Evolutionary conservation across 1,140 invertebrate genomes (phyloP).

Genomic region (Harlomillsia oculata): DNA sequence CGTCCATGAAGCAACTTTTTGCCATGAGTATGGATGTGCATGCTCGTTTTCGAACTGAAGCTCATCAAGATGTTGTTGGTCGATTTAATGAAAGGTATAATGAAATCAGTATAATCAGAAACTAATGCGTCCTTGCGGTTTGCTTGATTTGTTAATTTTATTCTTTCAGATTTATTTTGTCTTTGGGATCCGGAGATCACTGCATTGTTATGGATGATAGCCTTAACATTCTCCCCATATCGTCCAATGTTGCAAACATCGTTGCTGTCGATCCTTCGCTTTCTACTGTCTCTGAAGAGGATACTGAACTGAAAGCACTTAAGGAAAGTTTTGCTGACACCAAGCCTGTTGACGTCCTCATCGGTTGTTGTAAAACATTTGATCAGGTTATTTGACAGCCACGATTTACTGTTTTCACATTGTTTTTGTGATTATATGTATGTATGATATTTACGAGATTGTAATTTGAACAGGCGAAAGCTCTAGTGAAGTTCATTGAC

Average conservation of each 20-base stretch:
- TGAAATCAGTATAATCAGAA: constrained; percentile 3
- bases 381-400: constrained; percentile 59
- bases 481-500: constrained; percentile 87
- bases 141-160: constrained; percentile 4
- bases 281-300: constrained; percentile 40
- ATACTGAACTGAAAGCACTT: constrained; percentile 55
- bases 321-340: constrained; percentile 74
- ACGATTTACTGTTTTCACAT: not conserved
- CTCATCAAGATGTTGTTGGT: constrained; percentile 81
- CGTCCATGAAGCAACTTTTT: constrained; percentile 87
- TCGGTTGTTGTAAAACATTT: constrained; percentile 82
- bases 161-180: constrained; percentile 71
- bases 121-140: not conserved
- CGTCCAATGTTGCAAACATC: constrained; percentile 74
- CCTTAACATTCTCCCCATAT: constrained; percentile 82
- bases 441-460: constrained; percentile 9
- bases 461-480: constrained; percentile 56
- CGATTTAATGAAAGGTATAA: constrained; percentile 84
- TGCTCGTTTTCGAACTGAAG: constrained; percentile 85
- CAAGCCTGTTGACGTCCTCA: constrained; percentile 79
- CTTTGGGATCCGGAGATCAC: constrained; percentile 71
- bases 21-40: constrained; percentile 99
- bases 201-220: constrained; percentile 92
- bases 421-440: not conserved
- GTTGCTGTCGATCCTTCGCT: constrained; percentile 49